Evolutionary conservation across 1,140 invertebrate genomes (phyloP).

Genomic region (Philopotamus ludificatus): DNA sequence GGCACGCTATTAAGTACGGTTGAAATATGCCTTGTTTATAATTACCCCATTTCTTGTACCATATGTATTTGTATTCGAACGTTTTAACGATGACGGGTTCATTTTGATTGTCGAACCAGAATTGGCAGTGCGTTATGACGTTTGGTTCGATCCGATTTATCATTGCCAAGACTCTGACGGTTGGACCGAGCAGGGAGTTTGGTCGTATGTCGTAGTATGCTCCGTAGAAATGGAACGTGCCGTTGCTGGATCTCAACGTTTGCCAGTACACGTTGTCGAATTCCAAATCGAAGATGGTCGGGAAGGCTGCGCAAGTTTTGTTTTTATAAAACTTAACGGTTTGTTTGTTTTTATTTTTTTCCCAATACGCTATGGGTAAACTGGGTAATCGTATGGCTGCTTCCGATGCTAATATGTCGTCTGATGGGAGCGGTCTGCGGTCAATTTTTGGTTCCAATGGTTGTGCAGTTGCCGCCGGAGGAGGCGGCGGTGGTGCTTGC

Average conservation of each 20-base stretch:
- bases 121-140: conserved; percentile 79
- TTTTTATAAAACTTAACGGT: conserved; percentile 66
- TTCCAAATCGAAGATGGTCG: conserved; percentile 82
- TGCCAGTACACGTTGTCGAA: conserved; percentile 94
- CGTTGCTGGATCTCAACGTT: conserved; percentile 73
- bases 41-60: conserved; percentile 93
- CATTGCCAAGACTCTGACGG: conserved; percentile 85
- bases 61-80: conserved; percentile 90
- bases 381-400: conserved; percentile 75
- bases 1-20: conserved; percentile 87
- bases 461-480: conserved; percentile 47
- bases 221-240: conserved; percentile 85
- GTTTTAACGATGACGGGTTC: conserved; percentile 77
- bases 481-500: conserved; percentile 45
- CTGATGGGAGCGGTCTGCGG: conserved; percentile 65
- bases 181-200: conserved; percentile 73
- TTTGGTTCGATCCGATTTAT: conserved; percentile 84
- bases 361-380: conserved; percentile 81
- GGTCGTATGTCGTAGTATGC: conserved; percentile 84
- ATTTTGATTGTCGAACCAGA: conserved; percentile 85
- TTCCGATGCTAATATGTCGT: conserved; percentile 74
- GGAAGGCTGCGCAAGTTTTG: conserved; percentile 76
- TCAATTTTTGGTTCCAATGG: conserved; percentile 63
- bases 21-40: conserved; percentile 90
- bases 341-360: conserved; percentile 72